phyloP scores from a whole-genome alignment of 2,888 invertebrate species.

The Dryadula phaetusa region DNA sequence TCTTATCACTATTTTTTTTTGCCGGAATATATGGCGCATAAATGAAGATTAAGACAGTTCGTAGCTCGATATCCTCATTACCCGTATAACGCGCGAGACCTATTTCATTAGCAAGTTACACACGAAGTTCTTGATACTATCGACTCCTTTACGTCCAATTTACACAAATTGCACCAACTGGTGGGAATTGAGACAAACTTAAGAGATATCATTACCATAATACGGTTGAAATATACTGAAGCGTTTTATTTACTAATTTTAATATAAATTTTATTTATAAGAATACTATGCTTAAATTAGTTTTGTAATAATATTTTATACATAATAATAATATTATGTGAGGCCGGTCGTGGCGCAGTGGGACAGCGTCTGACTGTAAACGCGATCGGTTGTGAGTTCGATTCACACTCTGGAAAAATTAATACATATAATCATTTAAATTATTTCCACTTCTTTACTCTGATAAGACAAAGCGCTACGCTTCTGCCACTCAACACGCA shows the following conservation, averaged over 20 bases:
- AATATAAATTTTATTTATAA: background rate
- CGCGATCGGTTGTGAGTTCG: no score
- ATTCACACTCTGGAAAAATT: no score
- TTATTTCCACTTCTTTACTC: no score
- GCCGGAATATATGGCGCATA: background rate
- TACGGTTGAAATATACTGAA: constrained; percentile 24
- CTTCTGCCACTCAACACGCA: no score
- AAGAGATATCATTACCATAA: constrained; percentile 60
- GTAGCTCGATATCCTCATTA: constrained; percentile 22
- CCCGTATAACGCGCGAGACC: constrained; percentile 31
- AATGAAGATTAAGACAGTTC: background rate
- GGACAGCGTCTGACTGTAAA: no score
- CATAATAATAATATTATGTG: no score
- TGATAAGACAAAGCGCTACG: no score
- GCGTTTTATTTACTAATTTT: background rate
- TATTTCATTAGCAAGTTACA: constrained; percentile 37
- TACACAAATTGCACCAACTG: constrained; percentile 67
- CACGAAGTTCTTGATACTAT: constrained; percentile 54
- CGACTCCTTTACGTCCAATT: constrained; percentile 64
- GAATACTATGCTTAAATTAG: no score
- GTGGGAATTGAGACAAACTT: constrained; percentile 62
- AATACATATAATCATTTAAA: no score
- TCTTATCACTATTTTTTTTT: background rate
- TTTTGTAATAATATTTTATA: no score
- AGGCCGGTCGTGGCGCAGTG: no score